A percentile compares a stretch with the other conserved stretches of the same genome.
These are phyloP conservation scores for Arothron firmamentum DNA, from an alignment of 2,113 vertebrate genomes.

Conservation along the genomic window DNA sequence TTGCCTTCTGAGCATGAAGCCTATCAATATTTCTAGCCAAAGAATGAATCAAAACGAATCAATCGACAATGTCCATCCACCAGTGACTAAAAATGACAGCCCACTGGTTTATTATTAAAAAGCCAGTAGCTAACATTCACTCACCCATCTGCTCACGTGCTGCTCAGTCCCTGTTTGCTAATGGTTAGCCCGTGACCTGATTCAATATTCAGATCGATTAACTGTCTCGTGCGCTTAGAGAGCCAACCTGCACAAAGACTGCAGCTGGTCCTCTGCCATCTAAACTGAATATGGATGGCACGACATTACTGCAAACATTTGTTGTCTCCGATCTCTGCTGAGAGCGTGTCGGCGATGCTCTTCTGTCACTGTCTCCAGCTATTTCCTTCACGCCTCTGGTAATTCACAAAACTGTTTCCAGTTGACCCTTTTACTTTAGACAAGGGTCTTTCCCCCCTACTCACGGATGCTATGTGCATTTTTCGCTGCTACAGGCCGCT, in stretches of 20 bases:
- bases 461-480: slow-evolving; percentile 24
- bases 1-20: slow-evolving; percentile 46
- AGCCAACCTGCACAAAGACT: slow-evolving; percentile 35
- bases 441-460: slow-evolving; percentile 17
- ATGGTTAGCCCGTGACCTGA: slow-evolving; percentile 49
- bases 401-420: slow-evolving; percentile 40
- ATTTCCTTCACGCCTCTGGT: slow-evolving; percentile 2
- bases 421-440: slow-evolving; percentile 20
- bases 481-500: slow-evolving; percentile 22
- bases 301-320: slow-evolving; percentile 3
- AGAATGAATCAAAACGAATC: slow-evolving; percentile 47
- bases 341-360: not conserved
- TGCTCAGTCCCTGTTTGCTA: slow-evolving; percentile 41
- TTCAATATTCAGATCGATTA: slow-evolving; percentile 42
- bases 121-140: slow-evolving; percentile 39
- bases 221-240: slow-evolving; percentile 39
- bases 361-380: slow-evolving; percentile 8
- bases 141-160: slow-evolving; percentile 40
- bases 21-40: slow-evolving; percentile 61
- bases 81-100: slow-evolving; percentile 58
- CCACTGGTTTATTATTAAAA: slow-evolving; percentile 59
- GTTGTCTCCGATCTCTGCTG: slow-evolving; percentile 4
- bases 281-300: slow-evolving; percentile 9
- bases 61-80: slow-evolving; percentile 40
- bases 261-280: slow-evolving; percentile 13